These are phyloP conservation scores for Brachyalestes nurse DNA, from an alignment of 2,797 vertebrate species.

Conservation along the genomic window DNA sequence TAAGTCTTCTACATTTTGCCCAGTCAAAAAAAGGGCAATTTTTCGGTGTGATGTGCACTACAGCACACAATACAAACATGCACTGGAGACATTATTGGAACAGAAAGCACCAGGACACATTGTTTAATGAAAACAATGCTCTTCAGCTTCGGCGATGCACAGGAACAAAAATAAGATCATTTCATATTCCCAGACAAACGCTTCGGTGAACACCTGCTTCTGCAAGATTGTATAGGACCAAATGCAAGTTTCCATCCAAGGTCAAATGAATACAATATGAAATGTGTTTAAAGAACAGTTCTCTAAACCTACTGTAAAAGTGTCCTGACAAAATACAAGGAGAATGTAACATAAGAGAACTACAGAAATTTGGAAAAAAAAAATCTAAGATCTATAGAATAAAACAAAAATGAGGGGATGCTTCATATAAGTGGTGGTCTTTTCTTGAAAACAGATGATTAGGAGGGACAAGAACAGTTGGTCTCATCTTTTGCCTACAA, in stretches of 20 bases:
- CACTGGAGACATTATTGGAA: slow-evolving; percentile 46
- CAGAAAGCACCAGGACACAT: slow-evolving; percentile 31
- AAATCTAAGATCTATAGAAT: neutral
- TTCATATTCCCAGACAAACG: neutral
- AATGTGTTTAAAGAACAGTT: neutral
- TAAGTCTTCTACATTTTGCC: slow-evolving; percentile 32
- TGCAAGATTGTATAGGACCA: neutral
- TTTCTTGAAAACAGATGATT: neutral
- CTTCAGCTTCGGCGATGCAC: slow-evolving; percentile 39
- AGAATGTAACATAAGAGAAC: neutral
- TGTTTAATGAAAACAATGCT: slow-evolving; percentile 49
- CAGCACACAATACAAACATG: slow-evolving; percentile 51
- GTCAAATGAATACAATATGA: slow-evolving; percentile 19
- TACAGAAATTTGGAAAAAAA: neutral
- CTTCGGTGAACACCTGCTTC: neutral
- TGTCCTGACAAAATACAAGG: neutral
- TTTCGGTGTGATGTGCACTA: slow-evolving; percentile 18
- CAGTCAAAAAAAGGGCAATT: slow-evolving; percentile 25
- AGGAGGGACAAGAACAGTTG: neutral
- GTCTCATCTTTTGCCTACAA: slow-evolving; percentile 18
- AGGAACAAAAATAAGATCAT: slow-evolving; percentile 12
- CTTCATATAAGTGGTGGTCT: neutral
- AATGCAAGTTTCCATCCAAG: slow-evolving; percentile 27
- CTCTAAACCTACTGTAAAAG: slow-evolving; percentile 4
- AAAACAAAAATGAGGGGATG: neutral